These are phyloP conservation scores for Motacilla alba DNA, from an alignment of 2,113 vertebrate genomes.

Conservation along the genomic window DNA sequence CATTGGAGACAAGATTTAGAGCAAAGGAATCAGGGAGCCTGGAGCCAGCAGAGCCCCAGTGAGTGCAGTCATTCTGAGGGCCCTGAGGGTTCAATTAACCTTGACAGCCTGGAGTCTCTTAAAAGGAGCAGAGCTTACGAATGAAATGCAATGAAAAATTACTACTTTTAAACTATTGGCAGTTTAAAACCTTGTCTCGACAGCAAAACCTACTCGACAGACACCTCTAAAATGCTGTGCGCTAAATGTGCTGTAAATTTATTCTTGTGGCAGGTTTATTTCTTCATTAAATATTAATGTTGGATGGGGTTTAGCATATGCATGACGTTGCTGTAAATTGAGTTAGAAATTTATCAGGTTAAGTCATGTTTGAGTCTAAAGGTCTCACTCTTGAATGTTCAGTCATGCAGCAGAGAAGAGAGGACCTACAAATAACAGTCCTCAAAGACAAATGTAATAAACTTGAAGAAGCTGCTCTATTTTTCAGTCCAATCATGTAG, in stretches of 20 bases:
- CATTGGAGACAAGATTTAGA: slow-evolving; percentile 27
- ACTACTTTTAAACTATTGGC: slow-evolving; percentile 57
- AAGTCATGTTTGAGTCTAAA: slow-evolving; percentile 39
- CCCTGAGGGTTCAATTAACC: slow-evolving; percentile 66
- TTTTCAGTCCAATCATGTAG: neutral
- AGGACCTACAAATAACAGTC: neutral
- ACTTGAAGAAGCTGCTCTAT: neutral
- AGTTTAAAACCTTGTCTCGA: slow-evolving; percentile 61
- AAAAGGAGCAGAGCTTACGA: slow-evolving; percentile 8
- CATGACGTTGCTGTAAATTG: slow-evolving; percentile 56
- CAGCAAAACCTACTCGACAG: slow-evolving; percentile 39
- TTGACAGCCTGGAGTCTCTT: slow-evolving; percentile 60
- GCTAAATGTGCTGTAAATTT: slow-evolving; percentile 49
- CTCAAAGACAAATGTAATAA: neutral
- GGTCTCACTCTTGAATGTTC: slow-evolving; percentile 22
- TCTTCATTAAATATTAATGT: slow-evolving; percentile 69
- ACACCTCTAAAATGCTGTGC: slow-evolving; percentile 34
- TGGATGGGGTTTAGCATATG: slow-evolving; percentile 49
- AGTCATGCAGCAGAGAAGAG: neutral
- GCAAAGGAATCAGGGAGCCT: slow-evolving; percentile 11
- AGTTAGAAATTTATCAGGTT: slow-evolving; percentile 55
- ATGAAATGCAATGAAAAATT: slow-evolving; percentile 58
- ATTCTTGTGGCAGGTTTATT: slow-evolving; percentile 65
- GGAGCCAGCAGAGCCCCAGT: slow-evolving; percentile 6
- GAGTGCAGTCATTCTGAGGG: neutral